These are phyloP conservation scores for Lycopodina hypogea DNA, from an alignment of 37 sponge, comb jelly and placozoan species.

Conservation along the genomic window DNA sequence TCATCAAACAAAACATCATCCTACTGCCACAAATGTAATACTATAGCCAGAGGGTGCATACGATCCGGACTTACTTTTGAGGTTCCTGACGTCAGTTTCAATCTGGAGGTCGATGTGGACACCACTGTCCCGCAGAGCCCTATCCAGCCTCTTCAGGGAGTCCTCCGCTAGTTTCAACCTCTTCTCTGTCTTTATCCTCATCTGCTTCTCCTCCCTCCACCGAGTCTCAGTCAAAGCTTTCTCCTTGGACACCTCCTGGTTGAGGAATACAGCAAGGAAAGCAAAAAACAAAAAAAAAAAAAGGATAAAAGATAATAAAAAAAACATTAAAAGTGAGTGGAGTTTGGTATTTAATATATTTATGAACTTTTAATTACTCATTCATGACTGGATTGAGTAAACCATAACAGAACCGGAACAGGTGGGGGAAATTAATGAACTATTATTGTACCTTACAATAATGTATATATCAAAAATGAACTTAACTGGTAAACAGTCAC, in stretches of 20 bases:
- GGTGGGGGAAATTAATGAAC: no score
- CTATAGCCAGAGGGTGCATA: no score
- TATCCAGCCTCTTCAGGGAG: conserved; percentile 92
- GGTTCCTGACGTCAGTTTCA: conserved; percentile 90
- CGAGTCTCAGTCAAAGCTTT: conserved; percentile 49
- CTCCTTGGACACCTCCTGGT: conserved; percentile 51
- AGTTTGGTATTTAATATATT: neutral
- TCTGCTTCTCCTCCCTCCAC: conserved; percentile 75
- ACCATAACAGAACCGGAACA: no score
- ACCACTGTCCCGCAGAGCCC: conserved; percentile 91
- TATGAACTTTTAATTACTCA: no score
- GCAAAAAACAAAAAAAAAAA: neutral
- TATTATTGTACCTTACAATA: no score
- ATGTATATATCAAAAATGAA: no score
- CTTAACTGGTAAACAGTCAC: no score
- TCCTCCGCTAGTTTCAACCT: conserved; percentile 88
- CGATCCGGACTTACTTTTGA: conserved; percentile 60
- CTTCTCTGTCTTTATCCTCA: conserved; percentile 81
- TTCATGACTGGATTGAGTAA: no score
- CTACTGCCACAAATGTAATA: no score
- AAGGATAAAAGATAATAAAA: neutral
- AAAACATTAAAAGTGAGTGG: neutral
- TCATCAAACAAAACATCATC: no score
- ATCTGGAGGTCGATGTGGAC: conserved; percentile 89
- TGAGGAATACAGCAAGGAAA: neutral